Evolutionary conservation across 2,797 vertebrate genomes (phyloP).

Genomic region (Bradypus variegatus): DNA sequence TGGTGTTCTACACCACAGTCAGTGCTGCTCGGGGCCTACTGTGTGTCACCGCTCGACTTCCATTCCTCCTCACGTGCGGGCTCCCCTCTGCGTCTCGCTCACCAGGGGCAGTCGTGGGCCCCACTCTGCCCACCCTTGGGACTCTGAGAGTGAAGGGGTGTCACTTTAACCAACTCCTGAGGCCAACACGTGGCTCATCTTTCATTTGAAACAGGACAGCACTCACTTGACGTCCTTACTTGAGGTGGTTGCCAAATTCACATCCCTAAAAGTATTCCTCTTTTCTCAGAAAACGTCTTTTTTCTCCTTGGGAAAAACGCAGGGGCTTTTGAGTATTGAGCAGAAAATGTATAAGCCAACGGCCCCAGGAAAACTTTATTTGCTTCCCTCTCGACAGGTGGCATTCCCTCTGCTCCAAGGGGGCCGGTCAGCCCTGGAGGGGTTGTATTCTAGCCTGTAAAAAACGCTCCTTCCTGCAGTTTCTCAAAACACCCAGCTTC

Average conservation of each 20-base stretch:
- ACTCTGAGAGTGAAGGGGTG: neutral
- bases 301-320: neutral
- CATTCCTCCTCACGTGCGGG: neutral
- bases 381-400: neutral
- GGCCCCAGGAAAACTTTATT: neutral
- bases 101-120: neutral
- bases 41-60: accelerated
- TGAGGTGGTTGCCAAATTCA: neutral
- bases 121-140: too few species aligned
- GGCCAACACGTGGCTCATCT: neutral
- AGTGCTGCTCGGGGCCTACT: neutral
- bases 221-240: neutral
- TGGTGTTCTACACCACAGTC: neutral
- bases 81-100: too few species aligned
- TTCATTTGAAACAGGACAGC: neutral
- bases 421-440: neutral
- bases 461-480: neutral
- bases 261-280: neutral
- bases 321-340: neutral
- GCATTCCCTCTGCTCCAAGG: neutral
- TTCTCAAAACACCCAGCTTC: neutral
- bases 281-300: neutral
- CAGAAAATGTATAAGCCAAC: neutral
- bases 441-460: too few species aligned
- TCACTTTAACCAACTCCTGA: neutral